Evolutionary conservation across 2,797 vertebrate genomes (phyloP).

Genomic region (Sciurus carolinensis): DNA sequence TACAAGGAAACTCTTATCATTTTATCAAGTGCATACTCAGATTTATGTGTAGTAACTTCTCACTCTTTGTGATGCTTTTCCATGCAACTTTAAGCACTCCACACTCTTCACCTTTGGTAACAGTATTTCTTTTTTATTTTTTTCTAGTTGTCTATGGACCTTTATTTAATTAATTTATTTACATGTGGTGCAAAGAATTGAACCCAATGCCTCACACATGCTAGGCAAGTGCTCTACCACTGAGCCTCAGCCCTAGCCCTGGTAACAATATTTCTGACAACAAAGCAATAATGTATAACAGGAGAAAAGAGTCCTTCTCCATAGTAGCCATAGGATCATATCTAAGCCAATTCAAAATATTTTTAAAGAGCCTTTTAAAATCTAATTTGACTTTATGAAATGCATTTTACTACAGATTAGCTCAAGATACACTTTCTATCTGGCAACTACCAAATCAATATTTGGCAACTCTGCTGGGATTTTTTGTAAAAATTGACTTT

Average conservation of each 20-base stretch:
- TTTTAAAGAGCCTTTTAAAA: conserved; percentile 53
- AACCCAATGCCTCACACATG: too few relatives aligned
- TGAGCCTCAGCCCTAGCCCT: too few relatives aligned
- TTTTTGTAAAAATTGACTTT: conserved; percentile 62
- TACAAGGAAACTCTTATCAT: not conserved
- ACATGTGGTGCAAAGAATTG: too few relatives aligned
- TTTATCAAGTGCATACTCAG: not conserved
- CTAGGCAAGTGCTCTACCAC: too few relatives aligned
- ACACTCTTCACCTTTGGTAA: not conserved
- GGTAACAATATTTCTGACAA: conserved; percentile 17
- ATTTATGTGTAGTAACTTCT: not conserved
- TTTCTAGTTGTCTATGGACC: too few relatives aligned
- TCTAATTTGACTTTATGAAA: conserved; percentile 44
- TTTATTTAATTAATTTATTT: too few relatives aligned
- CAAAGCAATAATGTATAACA: not conserved
- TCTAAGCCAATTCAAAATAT: conserved; percentile 50
- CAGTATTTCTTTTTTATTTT: not conserved
- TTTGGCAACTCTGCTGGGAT: conserved; percentile 47
- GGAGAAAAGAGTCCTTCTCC: not conserved
- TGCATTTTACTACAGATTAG: conserved; percentile 13
- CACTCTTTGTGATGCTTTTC: not conserved
- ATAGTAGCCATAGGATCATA: not conserved
- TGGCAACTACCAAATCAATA: conserved; percentile 58
- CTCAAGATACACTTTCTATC: not conserved
- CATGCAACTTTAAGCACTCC: not conserved